These are phyloP conservation scores for Chelmon rostratus DNA, from an alignment of 2,797 vertebrate species.

Conservation along the genomic window DNA sequence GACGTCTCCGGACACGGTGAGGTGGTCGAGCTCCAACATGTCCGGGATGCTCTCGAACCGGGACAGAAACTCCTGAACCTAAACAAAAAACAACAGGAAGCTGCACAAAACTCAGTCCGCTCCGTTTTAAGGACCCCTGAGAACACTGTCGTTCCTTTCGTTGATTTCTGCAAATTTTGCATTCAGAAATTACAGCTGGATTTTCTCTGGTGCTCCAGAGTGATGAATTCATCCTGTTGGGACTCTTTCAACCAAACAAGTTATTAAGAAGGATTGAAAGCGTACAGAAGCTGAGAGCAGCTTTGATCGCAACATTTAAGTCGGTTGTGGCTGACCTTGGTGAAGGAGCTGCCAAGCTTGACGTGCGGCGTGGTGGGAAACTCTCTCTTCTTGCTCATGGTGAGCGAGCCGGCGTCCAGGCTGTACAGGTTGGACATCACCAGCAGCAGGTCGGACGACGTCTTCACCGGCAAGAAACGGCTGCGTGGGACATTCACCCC, in stretches of 20 bases:
- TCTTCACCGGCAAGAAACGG: slow-evolving; percentile 98
- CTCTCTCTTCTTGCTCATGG: slow-evolving; percentile 95
- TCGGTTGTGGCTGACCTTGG: slow-evolving; percentile 87
- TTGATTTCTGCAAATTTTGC: background rate
- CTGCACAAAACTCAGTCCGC: background rate
- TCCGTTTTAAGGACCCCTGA: no score
- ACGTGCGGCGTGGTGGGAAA: slow-evolving; percentile 96
- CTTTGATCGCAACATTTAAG: background rate
- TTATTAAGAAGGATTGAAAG: background rate
- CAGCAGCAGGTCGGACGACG: slow-evolving; percentile 95
- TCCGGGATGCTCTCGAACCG: slow-evolving; percentile 97
- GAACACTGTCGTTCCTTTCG: background rate
- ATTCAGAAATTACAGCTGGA: background rate
- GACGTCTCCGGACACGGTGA: slow-evolving; percentile 97
- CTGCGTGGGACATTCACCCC: slow-evolving; percentile 97
- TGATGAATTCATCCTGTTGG: no score
- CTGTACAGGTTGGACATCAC: slow-evolving; percentile 99
- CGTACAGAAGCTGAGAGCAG: background rate
- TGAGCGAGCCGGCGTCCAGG: slow-evolving; percentile 95
- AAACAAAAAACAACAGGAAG: background rate
- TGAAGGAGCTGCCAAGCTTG: slow-evolving; percentile 98
- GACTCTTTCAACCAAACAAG: background rate
- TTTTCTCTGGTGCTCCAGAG: no score
- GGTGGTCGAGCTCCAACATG: slow-evolving; percentile 97
- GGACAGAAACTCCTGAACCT: slow-evolving; percentile 96